phyloP scores from a whole-genome alignment of 2,888 invertebrate species.

The Eupithecia subfuscata region DNA sequence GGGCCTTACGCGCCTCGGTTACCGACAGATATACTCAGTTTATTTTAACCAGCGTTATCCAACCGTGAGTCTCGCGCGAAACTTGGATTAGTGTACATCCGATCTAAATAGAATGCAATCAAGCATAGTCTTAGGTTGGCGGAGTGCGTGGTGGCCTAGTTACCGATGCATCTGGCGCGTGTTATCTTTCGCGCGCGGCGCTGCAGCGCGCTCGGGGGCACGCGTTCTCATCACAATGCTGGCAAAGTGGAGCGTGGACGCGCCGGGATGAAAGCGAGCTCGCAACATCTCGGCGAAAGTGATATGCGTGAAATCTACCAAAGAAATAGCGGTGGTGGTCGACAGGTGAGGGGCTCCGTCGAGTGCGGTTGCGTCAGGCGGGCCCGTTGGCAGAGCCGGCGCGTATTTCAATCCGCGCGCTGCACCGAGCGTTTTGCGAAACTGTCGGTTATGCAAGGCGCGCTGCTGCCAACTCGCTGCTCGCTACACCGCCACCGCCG shows the following conservation, averaged over 20 bases:
- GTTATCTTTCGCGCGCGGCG: conserved; percentile 61
- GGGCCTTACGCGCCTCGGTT: conserved; percentile 67
- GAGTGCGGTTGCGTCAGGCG: conserved; percentile 63
- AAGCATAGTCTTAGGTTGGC: conserved; percentile 65
- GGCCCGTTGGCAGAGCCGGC: conserved; percentile 72
- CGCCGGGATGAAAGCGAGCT: conserved; percentile 72
- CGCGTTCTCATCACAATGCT: conserved; percentile 31
- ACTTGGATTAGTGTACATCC: conserved; percentile 28
- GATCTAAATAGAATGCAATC: conserved; percentile 60
- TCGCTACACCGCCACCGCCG: conserved; percentile 72
- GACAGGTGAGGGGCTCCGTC: conserved; percentile 62
- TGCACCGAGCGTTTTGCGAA: conserved; percentile 82
- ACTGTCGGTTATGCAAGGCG: conserved; percentile 82
- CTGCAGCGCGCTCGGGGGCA: conserved; percentile 45
- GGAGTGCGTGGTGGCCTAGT: conserved; percentile 75
- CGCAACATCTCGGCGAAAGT: conserved; percentile 73
- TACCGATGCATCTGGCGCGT: conserved; percentile 73
- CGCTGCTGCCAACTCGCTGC: conserved; percentile 81
- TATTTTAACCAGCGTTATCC: conserved; percentile 49
- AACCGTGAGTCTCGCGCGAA: conserved; percentile 35
- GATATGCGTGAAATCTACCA: conserved; percentile 72
- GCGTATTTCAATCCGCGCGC: conserved; percentile 81
- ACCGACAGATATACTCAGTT: conserved; percentile 54
- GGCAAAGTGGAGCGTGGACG: conserved; percentile 61
- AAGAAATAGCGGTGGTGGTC: conserved; percentile 62